Conservation (phyloP, 1,140 invertebrate genomes). For the Drosophila arawakana region DNA sequence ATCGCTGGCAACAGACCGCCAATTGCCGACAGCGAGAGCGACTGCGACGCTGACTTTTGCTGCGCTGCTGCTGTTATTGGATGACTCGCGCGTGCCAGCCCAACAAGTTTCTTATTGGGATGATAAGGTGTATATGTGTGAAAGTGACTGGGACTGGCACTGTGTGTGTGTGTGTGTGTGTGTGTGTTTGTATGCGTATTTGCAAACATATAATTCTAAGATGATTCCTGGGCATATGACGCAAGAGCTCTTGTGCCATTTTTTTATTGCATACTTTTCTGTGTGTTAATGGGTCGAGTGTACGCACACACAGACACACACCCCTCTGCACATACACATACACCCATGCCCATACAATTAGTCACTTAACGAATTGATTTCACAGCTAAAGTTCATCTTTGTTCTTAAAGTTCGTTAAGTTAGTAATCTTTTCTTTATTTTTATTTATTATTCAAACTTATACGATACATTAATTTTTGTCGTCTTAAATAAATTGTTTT, state of each 20-base stretch:
- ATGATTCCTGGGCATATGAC: constrained; percentile 61
- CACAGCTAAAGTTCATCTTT: too few relatives aligned
- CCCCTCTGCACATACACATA: constrained; percentile 2
- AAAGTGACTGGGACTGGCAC: not conserved
- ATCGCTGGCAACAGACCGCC: constrained; percentile 47
- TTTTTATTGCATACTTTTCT: constrained; percentile 81
- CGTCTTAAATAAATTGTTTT: too few relatives aligned
- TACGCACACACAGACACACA: constrained; percentile 15
- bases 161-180: constrained; percentile 16
- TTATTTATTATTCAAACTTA: too few relatives aligned
- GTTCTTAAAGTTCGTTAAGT: too few relatives aligned
- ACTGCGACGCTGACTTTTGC: constrained; percentile 12
- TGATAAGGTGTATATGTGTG: constrained; percentile 24
- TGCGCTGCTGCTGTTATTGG: constrained; percentile 26
- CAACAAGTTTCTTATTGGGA: constrained; percentile 79
- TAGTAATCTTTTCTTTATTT: too few relatives aligned
- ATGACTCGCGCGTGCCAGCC: constrained; percentile 48
- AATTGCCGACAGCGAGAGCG: constrained; percentile 15
- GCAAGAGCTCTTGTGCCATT: constrained; percentile 56
- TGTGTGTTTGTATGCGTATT: constrained; percentile 24
- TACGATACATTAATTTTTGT: too few relatives aligned
- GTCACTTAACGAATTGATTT: too few relatives aligned
- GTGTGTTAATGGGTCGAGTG: constrained; percentile 70
- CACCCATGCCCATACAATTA: too few relatives aligned
- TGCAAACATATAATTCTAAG: constrained; percentile 35